These are phyloP conservation scores for Marisa cornuarietis DNA, from an alignment of 1,140 invertebrate genomes.

Conservation along the genomic window DNA sequence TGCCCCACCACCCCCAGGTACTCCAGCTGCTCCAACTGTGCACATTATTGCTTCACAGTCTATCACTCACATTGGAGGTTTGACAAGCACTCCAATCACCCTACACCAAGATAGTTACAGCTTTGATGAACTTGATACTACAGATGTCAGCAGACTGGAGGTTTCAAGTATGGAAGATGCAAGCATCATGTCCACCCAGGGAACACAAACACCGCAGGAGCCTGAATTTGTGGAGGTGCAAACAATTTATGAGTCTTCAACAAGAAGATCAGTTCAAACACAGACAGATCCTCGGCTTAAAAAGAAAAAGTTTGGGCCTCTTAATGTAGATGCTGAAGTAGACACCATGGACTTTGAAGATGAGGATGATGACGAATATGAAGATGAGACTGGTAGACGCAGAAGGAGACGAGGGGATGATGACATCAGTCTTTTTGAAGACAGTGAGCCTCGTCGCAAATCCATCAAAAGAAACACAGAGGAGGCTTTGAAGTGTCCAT, in stretches of 20 bases:
- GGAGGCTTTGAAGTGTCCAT: constrained; percentile 61
- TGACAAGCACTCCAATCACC: constrained; percentile 1
- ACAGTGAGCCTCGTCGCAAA: constrained; percentile 54
- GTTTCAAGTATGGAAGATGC: constrained; percentile 15
- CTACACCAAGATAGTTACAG: constrained; percentile 7
- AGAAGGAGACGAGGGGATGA: constrained; percentile 48
- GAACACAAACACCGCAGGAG: constrained; percentile 48
- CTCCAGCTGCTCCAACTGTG: constrained; percentile 8
- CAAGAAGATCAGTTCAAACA: constrained; percentile 57
- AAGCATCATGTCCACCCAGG: constrained; percentile 29
- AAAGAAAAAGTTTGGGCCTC: constrained; percentile 60
- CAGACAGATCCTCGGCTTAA: constrained; percentile 60
- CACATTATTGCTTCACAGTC: constrained; percentile 25
- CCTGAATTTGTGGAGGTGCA: constrained; percentile 61
- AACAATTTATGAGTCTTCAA: constrained; percentile 51
- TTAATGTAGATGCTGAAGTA: constrained; percentile 49
- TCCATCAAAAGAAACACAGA: constrained; percentile 58
- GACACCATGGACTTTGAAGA: constrained; percentile 41
- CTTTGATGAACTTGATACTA: constrained; percentile 19
- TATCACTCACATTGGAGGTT: constrained; percentile 4
- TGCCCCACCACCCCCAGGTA: constrained; percentile 11
- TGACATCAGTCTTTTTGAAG: constrained; percentile 57
- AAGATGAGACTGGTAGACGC: constrained; percentile 38
- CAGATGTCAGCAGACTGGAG: constrained; percentile 15
- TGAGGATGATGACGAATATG: constrained; percentile 39